Evolutionary conservation across 2,797 vertebrate genomes (phyloP).

Genomic region (Calcarius lapponicus): DNA sequence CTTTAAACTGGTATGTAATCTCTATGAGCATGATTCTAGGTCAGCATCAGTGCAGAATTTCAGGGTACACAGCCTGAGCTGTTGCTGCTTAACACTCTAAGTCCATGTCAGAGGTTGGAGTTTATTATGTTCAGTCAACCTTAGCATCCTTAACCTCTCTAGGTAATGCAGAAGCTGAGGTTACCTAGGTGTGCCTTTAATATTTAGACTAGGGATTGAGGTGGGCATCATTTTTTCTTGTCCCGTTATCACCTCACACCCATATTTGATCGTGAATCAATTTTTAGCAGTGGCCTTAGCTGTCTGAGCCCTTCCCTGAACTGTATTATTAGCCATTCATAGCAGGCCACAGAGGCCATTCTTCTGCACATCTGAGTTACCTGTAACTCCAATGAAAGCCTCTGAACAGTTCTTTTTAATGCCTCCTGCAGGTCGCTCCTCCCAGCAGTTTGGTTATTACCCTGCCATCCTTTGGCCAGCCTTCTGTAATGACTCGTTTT

Average conservation of each 20-base stretch:
- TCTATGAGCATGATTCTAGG: neutral
- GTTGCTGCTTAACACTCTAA: neutral
- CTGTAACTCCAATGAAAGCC: neutral
- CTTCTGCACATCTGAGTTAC: neutral
- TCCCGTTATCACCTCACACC: neutral
- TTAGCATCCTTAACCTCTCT: neutral
- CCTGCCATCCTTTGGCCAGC: neutral
- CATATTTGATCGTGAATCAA: neutral
- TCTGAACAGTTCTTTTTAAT: neutral
- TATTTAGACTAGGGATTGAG: neutral
- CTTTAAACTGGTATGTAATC: neutral
- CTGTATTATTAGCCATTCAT: neutral
- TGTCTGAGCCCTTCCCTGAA: neutral
- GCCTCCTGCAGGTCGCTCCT: neutral
- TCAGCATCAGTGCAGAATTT: neutral
- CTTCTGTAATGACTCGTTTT: neutral
- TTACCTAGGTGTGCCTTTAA: neutral
- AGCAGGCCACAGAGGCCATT: neutral
- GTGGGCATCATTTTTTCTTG: neutral
- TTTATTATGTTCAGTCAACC: neutral
- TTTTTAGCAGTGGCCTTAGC: neutral
- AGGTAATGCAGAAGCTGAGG: neutral
- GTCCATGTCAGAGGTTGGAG: neutral
- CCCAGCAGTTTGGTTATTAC: neutral
- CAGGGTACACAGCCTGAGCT: neutral